phyloP scores from a whole-genome alignment of 1,140 invertebrate genomes.

The Pogonognathellus flavescens region DNA sequence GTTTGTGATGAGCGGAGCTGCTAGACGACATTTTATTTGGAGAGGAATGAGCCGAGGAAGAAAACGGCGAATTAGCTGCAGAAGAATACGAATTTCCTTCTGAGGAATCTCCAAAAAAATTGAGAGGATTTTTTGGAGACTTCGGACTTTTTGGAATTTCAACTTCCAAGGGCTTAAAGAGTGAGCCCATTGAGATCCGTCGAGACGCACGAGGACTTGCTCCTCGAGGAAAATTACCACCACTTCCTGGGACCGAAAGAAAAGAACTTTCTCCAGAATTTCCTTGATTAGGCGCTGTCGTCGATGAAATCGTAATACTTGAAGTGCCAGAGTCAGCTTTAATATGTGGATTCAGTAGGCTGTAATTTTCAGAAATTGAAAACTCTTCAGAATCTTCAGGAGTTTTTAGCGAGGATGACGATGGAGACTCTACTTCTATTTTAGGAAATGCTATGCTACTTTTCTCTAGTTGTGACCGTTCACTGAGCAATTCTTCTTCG shows the following conservation, averaged over 20 bases:
- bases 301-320: constrained; percentile 28
- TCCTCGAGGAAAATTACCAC: constrained; percentile 60
- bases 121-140: constrained; percentile 56
- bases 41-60: constrained; percentile 66
- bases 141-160: constrained; percentile 68
- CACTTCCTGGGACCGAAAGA: constrained; percentile 47
- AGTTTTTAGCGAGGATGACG: constrained; percentile 57
- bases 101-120: constrained; percentile 61
- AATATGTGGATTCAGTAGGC: background rate
- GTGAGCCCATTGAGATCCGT: constrained; percentile 68
- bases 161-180: constrained; percentile 67
- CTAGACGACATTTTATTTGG: constrained; percentile 62
- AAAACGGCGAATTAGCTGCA: constrained; percentile 68
- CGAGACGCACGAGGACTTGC: constrained; percentile 66
- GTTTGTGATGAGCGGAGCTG: constrained; percentile 34
- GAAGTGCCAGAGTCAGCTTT: constrained; percentile 2
- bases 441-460: constrained; percentile 58
- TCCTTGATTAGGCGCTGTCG: background rate
- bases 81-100: constrained; percentile 65
- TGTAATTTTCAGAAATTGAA: background rate
- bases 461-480: background rate
- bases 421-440: constrained; percentile 66
- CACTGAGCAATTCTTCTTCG: background rate
- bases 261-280: constrained; percentile 19
- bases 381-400: constrained; percentile 52